phyloP scores from a whole-genome alignment of 1,140 invertebrate species.

The Andrena cerasifolii region DNA sequence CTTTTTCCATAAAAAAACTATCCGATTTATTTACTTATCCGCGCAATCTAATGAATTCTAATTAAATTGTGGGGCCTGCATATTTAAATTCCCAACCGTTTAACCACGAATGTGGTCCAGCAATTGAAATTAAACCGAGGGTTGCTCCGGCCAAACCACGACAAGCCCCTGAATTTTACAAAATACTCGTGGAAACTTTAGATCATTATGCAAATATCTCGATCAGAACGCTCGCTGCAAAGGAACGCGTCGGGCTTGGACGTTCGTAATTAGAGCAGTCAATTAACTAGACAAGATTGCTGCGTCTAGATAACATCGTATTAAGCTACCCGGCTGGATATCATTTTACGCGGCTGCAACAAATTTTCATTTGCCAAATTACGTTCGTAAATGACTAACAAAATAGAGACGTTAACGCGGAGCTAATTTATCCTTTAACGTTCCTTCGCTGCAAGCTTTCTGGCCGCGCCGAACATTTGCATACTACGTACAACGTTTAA shows the following conservation, averaged over 20 bases:
- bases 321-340: not conserved
- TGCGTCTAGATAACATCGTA: constrained; percentile 11
- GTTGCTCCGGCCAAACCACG: too few species aligned
- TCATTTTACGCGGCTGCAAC: not conserved
- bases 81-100: too few species aligned
- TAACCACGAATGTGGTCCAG: too few species aligned
- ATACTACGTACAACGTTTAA: not conserved
- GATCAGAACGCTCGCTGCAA: constrained; percentile 1
- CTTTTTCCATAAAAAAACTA: too few species aligned
- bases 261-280: constrained; percentile 7
- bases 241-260: not conserved
- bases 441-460: too few species aligned
- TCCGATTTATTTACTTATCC: too few species aligned
- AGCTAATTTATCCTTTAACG: too few species aligned
- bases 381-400: not conserved
- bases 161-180: too few species aligned
- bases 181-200: not conserved
- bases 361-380: not conserved
- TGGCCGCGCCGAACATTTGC: too few species aligned
- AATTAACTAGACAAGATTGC: constrained; percentile 9
- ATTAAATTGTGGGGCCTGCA: too few species aligned
- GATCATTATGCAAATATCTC: constrained; percentile 46
- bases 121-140: too few species aligned
- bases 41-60: too few species aligned
- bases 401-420: not conserved